Evolutionary conservation across 2,797 vertebrate species (phyloP).

Genomic region (Halcyon smyrnensis): DNA sequence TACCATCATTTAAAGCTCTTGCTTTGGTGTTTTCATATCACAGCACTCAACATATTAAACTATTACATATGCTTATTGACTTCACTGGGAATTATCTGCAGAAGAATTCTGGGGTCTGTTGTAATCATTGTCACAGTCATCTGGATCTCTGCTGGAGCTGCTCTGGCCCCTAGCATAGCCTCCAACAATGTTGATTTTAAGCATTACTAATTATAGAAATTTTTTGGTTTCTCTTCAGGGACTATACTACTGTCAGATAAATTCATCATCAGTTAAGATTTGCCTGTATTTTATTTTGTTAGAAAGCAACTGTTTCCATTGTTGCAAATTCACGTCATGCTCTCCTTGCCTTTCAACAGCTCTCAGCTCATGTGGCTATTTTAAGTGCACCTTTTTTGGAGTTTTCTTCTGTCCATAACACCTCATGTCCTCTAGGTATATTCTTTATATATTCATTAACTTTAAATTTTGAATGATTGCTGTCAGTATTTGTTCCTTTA

Average conservation of each 20-base stretch:
- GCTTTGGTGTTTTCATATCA: background rate
- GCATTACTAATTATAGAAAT: background rate
- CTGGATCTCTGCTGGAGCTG: background rate
- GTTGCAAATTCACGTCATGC: background rate
- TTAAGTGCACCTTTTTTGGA: background rate
- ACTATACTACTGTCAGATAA: background rate
- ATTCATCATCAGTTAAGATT: background rate
- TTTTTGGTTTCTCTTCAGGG: background rate
- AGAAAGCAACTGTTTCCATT: background rate
- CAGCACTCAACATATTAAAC: background rate
- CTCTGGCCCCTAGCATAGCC: background rate
- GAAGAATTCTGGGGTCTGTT: background rate
- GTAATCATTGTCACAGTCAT: background rate
- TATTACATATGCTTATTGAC: background rate
- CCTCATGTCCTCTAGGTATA: background rate
- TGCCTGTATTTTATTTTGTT: background rate
- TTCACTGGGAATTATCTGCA: background rate
- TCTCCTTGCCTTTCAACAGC: background rate
- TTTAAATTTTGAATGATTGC: background rate
- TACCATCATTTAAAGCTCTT: background rate
- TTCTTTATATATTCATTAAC: background rate
- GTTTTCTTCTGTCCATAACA: background rate
- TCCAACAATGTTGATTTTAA: background rate
- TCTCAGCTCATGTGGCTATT: background rate
- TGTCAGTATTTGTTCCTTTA: background rate